A percentile compares a stretch with the other conserved stretches of the same genome.
These are phyloP conservation scores for Trachymyrmex cornetzi DNA, from an alignment of 1,140 invertebrate species.

Conservation along the genomic window DNA sequence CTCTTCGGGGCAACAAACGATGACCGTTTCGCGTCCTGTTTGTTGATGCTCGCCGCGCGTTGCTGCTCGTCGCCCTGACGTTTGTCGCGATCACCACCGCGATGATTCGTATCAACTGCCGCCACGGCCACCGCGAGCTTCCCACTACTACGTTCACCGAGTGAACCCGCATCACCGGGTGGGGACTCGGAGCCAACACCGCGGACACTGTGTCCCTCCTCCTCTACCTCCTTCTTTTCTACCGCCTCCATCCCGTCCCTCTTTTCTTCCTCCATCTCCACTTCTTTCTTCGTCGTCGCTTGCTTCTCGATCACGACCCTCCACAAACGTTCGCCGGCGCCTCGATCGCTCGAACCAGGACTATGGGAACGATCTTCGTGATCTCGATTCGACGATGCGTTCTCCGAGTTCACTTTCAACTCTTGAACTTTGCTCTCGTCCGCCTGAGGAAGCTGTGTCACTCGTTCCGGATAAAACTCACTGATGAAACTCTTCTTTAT, in stretches of 20 bases:
- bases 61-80: conserved; percentile 66
- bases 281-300: conserved; percentile 40
- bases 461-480: conserved; percentile 71
- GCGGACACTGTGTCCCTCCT: conserved; percentile 76
- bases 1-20: conserved; percentile 17
- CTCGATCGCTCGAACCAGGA: conserved; percentile 14
- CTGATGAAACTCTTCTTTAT: conserved; percentile 64
- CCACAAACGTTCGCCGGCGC: conserved; percentile 70
- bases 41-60: conserved; percentile 66
- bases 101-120: conserved; percentile 79
- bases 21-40: conserved; percentile 58
- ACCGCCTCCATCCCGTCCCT: conserved; percentile 43
- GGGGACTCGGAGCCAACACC: conserved; percentile 73
- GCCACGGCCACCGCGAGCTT: conserved; percentile 70
- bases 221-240: conserved; percentile 71
- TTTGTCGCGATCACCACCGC: conserved; percentile 72
- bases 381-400: neutral
- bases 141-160: conserved; percentile 74
- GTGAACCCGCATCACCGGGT: conserved; percentile 68
- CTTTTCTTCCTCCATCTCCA: conserved; percentile 25
- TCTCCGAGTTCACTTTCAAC: neutral
- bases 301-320: conserved; percentile 77
- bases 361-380: conserved; percentile 14
- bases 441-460: neutral
- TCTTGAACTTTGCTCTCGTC: neutral